Base-by-base conservation (phyloP, 2,113 vertebrate species). In the Marmota flaviventris region DNA sequence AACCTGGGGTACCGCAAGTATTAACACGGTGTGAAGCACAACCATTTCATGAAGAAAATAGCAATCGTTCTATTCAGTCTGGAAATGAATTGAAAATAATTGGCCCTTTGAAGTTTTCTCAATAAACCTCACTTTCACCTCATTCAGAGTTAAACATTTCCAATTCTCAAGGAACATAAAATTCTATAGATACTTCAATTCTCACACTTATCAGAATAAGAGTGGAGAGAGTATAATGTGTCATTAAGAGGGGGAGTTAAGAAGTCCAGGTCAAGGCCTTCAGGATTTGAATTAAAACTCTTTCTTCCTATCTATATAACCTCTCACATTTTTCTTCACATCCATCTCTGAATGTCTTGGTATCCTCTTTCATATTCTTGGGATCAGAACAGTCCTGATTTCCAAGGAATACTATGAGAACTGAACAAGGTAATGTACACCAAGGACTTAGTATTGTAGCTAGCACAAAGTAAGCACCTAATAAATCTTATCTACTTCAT, bases 31-130 rank as follows among this genome's bases (percentile, higher is more conserved):
- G 14, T 63, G 76, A 95, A 86, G 42, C 20, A 61, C 67, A 65
- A 61, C 32, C 39, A n/a, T 48, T 82, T n/a, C 37, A 82, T 22
- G 17, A 76, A 70, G 56, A 70, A 94, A 79, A 91, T 18, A 67
- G 20, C 48, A 69, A 91, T 73, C 34, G 12, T 72, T 95, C 88
- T 76, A 58, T 70, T 95, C 37, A 79, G 17, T 25, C 32, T 93
- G 48, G 65, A 95, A 90, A 92, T 42, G 25, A 90, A 51, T 87
- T 90, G 85, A 89, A 93, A 93, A 87, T 92, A 79, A 96, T 48
- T 89, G 79, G 37, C 25, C 39, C 65, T 75, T 10, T 63, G n/a
- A 83, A 73, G 25, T 6, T 85, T 91, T 81, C 53, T 69, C 42
- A 61, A 8, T 79, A 77, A 92, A 92, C 87, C 4, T 45, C 53